phyloP scores from a whole-genome alignment of 2,113 vertebrate species.

The Scatophagus argus region DNA sequence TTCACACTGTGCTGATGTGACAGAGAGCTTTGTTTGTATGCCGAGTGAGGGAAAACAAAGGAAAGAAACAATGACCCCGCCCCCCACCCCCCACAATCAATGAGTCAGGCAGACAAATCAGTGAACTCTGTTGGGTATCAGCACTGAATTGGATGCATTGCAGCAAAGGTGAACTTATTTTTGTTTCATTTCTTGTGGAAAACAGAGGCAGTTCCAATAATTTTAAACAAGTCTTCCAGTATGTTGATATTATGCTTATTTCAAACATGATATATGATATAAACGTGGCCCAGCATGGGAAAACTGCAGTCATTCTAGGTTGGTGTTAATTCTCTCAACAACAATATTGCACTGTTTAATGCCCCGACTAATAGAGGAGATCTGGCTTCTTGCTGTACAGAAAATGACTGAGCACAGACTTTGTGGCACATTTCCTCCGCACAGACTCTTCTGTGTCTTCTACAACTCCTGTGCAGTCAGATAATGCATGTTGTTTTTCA shows the following conservation, averaged over 20 bases:
- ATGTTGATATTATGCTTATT: slow-evolving; percentile 11
- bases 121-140: background rate
- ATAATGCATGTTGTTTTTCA: slow-evolving; percentile 67
- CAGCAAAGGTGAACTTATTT: slow-evolving; percentile 14
- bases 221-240: slow-evolving; percentile 18
- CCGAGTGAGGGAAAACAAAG: slow-evolving; percentile 15
- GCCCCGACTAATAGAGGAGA: slow-evolving; percentile 14
- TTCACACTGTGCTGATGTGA: slow-evolving; percentile 28
- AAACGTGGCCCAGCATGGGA: background rate
- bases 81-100: background rate
- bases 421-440: slow-evolving; percentile 55
- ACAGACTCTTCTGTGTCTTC: slow-evolving; percentile 47
- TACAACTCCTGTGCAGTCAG: slow-evolving; percentile 38
- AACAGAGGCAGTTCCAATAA: background rate
- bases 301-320: slow-evolving; percentile 30
- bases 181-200: background rate
- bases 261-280: too few species aligned
- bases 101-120: slow-evolving; percentile 19
- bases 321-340: slow-evolving; percentile 46
- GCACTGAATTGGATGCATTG: slow-evolving; percentile 1
- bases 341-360: slow-evolving; percentile 41
- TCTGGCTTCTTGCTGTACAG: slow-evolving; percentile 35
- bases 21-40: slow-evolving; percentile 32
- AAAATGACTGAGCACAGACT: slow-evolving; percentile 42
- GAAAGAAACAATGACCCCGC: background rate